Evolutionary conservation across 2,888 invertebrate species (phyloP), one percentile per base, ranked within the genome.

Genomic region (Cephus spinipes): DNA sequence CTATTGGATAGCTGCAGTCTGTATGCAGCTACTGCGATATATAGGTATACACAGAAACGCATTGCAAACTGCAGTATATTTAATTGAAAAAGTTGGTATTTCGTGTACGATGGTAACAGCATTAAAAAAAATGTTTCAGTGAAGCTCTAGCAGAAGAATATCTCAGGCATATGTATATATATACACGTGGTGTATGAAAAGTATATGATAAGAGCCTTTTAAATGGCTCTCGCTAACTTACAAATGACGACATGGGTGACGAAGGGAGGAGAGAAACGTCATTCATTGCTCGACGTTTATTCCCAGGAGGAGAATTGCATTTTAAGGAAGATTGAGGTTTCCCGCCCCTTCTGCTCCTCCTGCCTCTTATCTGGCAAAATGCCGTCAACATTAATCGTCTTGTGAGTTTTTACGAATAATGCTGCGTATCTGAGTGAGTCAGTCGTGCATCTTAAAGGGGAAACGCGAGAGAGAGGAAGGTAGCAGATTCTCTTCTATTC

Each of bases 301-400:
- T 55, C 23, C 2, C 23, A 55, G 2, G 3, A 33, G n/a, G 31
- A 33, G 71, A 71, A 71, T 71, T 71, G 71, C 31, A 71, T 71
- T 71, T 71, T 71, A 71, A 71, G 71, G 32, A 71, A 31, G 71
- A 71, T 71, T 33, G 31, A 71, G 71, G 11, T 71, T 33, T 6
- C 12, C 55, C 23, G 23, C 1, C 55, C 9, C 23, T 23, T 15
- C 55, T 2, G 55, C 2, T 55, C 23, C 23, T 9, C 1, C 23
- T 6, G 6, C 2, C 9, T 2, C 23, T 55, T 55, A 6, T 23
- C 23, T 6, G 23, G 9, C 23, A 55, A 23, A 23, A 55, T 23
- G 23, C 23, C 23, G 23, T 23, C 23, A 23, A 23, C 23, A 9
- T 40, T 40, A 23, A 40, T 40, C 40, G 15, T 55, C 23, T 23